phyloP scores from a whole-genome alignment of 2,113 vertebrate species.

The Tupaia tana region DNA sequence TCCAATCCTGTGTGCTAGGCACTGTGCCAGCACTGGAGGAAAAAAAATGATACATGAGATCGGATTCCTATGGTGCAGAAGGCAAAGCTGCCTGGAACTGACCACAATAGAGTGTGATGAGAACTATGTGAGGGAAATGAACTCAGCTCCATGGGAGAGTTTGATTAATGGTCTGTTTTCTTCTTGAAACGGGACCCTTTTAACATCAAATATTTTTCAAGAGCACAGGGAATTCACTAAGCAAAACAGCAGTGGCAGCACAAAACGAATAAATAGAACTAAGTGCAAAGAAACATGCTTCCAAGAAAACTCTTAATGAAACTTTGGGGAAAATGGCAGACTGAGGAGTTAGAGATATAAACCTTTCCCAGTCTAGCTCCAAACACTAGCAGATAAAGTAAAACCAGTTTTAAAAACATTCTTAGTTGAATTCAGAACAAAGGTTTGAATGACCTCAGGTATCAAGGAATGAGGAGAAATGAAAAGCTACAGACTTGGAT shows the following conservation, averaged over 20 bases:
- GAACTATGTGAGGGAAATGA: background rate
- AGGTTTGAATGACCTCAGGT: background rate
- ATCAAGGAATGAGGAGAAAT: conserved; percentile 26
- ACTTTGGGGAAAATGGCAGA: background rate
- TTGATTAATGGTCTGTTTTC: background rate
- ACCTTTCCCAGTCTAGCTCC: background rate
- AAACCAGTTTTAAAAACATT: background rate
- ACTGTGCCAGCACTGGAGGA: background rate
- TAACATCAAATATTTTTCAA: background rate
- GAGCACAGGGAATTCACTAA: conserved; percentile 3
- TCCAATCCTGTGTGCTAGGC: background rate
- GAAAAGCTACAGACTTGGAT: background rate
- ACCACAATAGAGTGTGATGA: background rate
- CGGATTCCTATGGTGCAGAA: background rate
- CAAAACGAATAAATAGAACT: background rate
- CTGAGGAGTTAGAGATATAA: background rate
- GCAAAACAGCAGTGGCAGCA: background rate
- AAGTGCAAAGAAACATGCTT: background rate
- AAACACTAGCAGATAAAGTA: background rate
- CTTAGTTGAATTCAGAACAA: conserved; percentile 7
- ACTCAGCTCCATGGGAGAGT: background rate
- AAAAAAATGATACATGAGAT: background rate
- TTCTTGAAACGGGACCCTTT: background rate
- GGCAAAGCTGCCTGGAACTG: background rate
- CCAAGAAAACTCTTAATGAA: background rate